Evolutionary conservation across 2,888 invertebrate genomes (phyloP).

Genomic region (Caenorhabditis sulstoni): DNA sequence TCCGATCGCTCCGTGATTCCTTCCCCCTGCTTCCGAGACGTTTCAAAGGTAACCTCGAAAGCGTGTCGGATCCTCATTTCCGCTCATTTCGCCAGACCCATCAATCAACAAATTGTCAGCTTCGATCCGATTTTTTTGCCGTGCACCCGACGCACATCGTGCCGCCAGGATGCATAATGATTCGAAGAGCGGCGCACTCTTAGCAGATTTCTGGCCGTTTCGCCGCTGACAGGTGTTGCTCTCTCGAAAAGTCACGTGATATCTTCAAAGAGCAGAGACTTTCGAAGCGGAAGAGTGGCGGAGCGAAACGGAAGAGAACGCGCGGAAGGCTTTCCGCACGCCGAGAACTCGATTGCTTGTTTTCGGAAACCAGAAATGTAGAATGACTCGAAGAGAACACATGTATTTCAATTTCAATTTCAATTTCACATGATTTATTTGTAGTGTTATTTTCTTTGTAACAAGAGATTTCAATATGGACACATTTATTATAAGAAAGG

Average conservation of each 20-base stretch:
- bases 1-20: too few species aligned
- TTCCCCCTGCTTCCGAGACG: too few species aligned
- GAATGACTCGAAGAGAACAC: too few species aligned
- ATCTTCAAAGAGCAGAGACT: constrained; percentile 40
- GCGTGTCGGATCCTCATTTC: background rate
- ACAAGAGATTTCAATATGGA: too few species aligned
- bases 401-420: too few species aligned
- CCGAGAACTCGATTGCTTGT: too few species aligned
- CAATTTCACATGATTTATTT: too few species aligned
- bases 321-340: background rate
- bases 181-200: constrained; percentile 7
- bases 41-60: too few species aligned
- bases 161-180: constrained; percentile 38
- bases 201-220: constrained; percentile 26
- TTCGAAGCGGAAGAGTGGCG: constrained; percentile 8
- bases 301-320: constrained; percentile 32
- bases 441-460: too few species aligned
- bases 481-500: too few species aligned
- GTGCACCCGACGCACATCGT: constrained; percentile 27
- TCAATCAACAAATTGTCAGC: constrained; percentile 25
- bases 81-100: constrained; percentile 17
- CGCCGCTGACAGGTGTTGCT: constrained; percentile 46
- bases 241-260: constrained; percentile 42
- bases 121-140: constrained; percentile 38
- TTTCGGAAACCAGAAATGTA: too few species aligned